Evolutionary conservation across 2,888 invertebrate genomes (phyloP).

Genomic region (Rhamphomyia laevipes): DNA sequence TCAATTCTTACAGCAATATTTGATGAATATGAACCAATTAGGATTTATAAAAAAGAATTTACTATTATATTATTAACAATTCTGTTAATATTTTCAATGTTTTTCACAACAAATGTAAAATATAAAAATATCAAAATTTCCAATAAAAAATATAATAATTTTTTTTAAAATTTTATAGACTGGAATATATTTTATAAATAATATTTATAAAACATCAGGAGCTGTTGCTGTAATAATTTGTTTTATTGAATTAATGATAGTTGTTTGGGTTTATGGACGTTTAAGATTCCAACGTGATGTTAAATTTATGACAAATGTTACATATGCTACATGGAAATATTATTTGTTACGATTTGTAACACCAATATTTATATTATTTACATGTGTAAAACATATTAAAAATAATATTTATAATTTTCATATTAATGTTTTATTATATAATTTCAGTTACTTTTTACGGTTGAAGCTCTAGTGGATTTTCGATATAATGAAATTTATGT

Average conservation of each 20-base stretch:
- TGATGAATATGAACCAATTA: slow-evolving; percentile 28
- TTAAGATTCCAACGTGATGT: slow-evolving; percentile 51
- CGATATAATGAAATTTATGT: background rate
- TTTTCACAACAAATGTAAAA: slow-evolving; percentile 22
- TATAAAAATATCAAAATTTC: background rate
- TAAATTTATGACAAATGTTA: slow-evolving; percentile 54
- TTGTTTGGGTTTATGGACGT: slow-evolving; percentile 73
- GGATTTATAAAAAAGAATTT: slow-evolving; percentile 19
- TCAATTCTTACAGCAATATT: slow-evolving; percentile 25
- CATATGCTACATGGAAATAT: slow-evolving; percentile 39
- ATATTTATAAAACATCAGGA: slow-evolving; percentile 4
- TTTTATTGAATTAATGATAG: slow-evolving; percentile 64
- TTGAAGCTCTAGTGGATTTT: slow-evolving; percentile 13
- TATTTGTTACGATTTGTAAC: slow-evolving; percentile 28
- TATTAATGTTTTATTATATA: background rate
- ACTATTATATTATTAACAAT: slow-evolving; percentile 18
- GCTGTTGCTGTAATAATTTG: slow-evolving; percentile 39
- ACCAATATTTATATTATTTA: slow-evolving; percentile 23
- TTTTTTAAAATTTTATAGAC: background rate
- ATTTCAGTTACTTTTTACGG: slow-evolving; percentile 13
- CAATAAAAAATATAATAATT: background rate
- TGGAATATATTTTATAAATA: background rate
- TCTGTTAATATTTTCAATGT: slow-evolving; percentile 18
- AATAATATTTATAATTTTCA: too few species aligned
- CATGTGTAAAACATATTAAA: slow-evolving; percentile 20